A percentile compares a stretch with the other conserved stretches of the same genome.
Evolutionary conservation across 2,888 invertebrate species (phyloP).

Genomic region (Drosophila affinis): DNA sequence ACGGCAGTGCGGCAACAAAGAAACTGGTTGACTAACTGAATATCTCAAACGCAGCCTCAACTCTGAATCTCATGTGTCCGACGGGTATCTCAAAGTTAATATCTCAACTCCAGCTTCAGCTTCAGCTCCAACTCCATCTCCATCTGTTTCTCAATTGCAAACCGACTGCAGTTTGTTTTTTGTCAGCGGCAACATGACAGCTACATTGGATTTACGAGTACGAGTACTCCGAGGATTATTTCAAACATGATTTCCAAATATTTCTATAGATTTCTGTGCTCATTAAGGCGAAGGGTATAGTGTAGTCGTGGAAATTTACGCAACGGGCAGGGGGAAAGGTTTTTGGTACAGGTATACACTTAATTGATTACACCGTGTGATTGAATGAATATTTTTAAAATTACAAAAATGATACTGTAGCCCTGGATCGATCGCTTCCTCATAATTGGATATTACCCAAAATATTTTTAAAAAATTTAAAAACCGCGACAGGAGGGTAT

Average conservation of each 20-base stretch:
- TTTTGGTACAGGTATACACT: too few relatives aligned
- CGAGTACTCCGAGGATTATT: background rate
- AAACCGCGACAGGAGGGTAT: too few relatives aligned
- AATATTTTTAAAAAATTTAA: too few relatives aligned
- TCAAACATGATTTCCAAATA: constrained; percentile 15
- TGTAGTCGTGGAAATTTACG: constrained; percentile 30
- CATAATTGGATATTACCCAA: too few relatives aligned
- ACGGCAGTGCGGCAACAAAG: constrained; percentile 38
- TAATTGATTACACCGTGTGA: too few relatives aligned
- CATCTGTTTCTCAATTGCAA: constrained; percentile 17
- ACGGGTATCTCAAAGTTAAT: constrained; percentile 4
- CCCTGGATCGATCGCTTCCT: too few relatives aligned
- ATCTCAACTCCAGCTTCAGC: background rate
- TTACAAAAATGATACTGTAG: too few relatives aligned
- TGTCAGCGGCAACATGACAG: constrained; percentile 58
- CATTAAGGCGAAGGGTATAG: background rate
- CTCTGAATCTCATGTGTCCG: constrained; percentile 10
- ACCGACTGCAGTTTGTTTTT: constrained; percentile 47
- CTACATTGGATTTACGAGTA: constrained; percentile 32
- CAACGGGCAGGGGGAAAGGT: constrained; percentile 4
- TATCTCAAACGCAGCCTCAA: background rate
- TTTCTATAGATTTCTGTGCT: background rate
- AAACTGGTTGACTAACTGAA: constrained; percentile 51
- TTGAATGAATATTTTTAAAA: too few relatives aligned
- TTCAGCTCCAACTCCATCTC: too few relatives aligned